Conservation (phyloP, 2,797 vertebrate genomes). For the Malurus splendens region DNA sequence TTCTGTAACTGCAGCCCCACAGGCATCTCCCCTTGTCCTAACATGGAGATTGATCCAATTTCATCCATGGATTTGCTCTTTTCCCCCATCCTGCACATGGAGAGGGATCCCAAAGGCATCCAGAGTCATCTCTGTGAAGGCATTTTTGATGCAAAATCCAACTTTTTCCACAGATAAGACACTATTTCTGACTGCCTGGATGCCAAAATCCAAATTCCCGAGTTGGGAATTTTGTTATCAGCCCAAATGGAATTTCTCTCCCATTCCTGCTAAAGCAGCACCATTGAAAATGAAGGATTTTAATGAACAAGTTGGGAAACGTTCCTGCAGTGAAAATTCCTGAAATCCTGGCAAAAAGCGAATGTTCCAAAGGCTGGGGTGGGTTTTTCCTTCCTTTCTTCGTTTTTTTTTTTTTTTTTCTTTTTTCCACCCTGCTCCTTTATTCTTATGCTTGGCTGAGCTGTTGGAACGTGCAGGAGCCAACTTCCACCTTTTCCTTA, state of each 20-base stretch:
- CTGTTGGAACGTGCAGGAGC: neutral
- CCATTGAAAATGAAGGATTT: neutral
- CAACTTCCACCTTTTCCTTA: constrained; percentile 9
- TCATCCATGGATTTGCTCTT: neutral
- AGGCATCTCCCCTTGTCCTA: neutral
- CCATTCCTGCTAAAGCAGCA: neutral
- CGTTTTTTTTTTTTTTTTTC: too few relatives aligned
- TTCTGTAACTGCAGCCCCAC: accelerated
- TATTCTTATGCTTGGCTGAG: constrained; percentile 22
- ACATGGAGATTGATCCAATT: too few relatives aligned
- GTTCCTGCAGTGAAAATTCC: neutral
- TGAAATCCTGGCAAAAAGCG: neutral
- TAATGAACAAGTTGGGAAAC: neutral
- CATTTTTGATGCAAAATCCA: neutral
- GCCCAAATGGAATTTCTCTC: neutral
- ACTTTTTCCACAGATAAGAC: accelerated
- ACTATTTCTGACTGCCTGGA: accelerated
- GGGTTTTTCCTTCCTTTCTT: neutral
- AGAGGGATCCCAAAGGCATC: neutral
- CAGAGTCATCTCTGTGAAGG: neutral
- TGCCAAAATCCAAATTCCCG: neutral
- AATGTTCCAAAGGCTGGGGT: neutral
- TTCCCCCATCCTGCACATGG: neutral
- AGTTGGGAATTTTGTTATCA: neutral
- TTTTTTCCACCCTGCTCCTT: neutral